Evolutionary conservation across 2,888 invertebrate genomes (phyloP), one percentile per base, ranked within the genome.

Genomic region (Heliconius cydno): DNA sequence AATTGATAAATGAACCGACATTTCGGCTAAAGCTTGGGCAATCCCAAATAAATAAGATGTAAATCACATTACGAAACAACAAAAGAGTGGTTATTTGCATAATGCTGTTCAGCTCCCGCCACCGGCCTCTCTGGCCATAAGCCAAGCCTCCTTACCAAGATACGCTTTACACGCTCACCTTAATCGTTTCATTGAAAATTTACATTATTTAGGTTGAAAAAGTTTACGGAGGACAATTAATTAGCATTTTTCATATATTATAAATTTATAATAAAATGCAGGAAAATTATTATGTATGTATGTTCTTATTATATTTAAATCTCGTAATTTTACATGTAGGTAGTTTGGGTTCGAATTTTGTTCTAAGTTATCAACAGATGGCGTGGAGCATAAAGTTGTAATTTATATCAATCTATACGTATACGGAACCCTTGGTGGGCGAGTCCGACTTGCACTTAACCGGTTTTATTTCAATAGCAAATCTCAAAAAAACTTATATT

Each of bases 71-170:
- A 91, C 88, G 78, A 66, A 77, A 74, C 60, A 80, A 78, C 76
- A 52, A 94, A 94, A 93, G 94, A 93, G 91, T 86, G 88, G 88
- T 90, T 88, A 94, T 94, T 94, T 94, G 90, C 94, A 94, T 94
- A 94, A 94, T 93, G 88, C 90, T 90, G 90, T 92, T 90, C 92
- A 93, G 94, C 94, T 94, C 94, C 90, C 90, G 90, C 89, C 91
- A 89, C 90, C 87, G 89, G 90, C 87, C 85, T 86, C 86, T 85
- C 87, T 93, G 93, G 94, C 92, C 87, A 87, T 83, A 89, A 91
- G 94, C 94, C 94, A 94, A 94, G 88, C 92, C 91, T 90, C 89
- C 92, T 93, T 92, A 90, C 88, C 85, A 63, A 75, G 71, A 80
- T 71, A 76, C 67, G 76, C 78, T 80, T 80, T 79, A 75, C 75